These are phyloP conservation scores for Rhincodon typus DNA, from an alignment of 2,797 vertebrate genomes.

Conservation along the genomic window DNA sequence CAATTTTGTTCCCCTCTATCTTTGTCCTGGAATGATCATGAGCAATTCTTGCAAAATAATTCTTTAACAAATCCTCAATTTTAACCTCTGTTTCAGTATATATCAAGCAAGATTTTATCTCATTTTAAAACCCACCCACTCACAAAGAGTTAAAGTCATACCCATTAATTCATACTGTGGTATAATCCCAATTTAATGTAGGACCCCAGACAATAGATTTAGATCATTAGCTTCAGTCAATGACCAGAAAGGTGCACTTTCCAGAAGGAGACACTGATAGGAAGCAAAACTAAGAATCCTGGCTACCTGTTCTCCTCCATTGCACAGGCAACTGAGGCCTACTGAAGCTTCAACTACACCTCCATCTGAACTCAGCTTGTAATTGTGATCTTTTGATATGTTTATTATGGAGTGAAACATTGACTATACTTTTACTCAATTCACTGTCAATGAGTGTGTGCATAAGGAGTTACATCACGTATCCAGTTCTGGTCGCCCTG, in stretches of 20 bases:
- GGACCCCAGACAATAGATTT: neutral
- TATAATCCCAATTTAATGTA: neutral
- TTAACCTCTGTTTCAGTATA: neutral
- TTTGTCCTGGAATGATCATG: neutral
- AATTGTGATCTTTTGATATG: neutral
- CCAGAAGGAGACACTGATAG: neutral
- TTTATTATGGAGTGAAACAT: too few species aligned
- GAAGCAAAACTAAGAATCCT: neutral
- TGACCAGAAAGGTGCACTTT: neutral
- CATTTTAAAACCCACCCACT: neutral
- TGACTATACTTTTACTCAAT: too few species aligned
- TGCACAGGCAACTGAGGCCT: neutral
- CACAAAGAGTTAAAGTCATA: neutral
- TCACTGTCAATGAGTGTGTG: too few species aligned
- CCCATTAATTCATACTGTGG: neutral
- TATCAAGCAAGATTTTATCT: neutral
- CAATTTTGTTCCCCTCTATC: neutral
- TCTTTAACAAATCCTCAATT: neutral
- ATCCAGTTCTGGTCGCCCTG: too few species aligned
- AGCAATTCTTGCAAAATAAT: neutral
- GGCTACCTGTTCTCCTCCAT: neutral
- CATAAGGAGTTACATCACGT: too few species aligned
- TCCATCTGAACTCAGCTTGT: neutral
- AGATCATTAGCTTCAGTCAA: neutral
- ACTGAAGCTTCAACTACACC: neutral